Evolutionary conservation across 2,888 invertebrate species (phyloP), one percentile per base, ranked within the genome.

Genomic region (Ormyrus rosae): DNA sequence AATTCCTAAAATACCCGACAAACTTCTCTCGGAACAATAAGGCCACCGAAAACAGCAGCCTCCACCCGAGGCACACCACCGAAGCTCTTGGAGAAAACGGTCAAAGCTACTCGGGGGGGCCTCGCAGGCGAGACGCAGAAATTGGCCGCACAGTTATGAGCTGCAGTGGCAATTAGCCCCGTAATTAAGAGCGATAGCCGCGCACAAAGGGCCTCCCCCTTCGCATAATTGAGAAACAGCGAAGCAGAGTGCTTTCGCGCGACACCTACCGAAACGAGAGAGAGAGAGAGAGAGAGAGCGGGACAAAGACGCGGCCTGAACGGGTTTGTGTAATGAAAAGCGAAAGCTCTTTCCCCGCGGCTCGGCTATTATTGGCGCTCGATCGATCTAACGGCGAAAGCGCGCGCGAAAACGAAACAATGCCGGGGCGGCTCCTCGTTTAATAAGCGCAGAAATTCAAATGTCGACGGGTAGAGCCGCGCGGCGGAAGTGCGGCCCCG

Each of bases 351-450:
- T 58, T 58, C 13, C 45, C n/a, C 3, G 46, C 13, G 19, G 19
- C 74, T 74, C 64, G 50, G 60, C 83, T 83, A 84, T 82, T 82
- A 83, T 81, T 81, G 77, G 78, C 72, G 46, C 60, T 78, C 80
- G 80, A 83, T 83, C 83, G 83, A 83, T 84, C 81, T 83, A 82
- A 82, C 78, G 77, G 48, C 74, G 61, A 67, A 69, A 48, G 55
- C 19, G 50, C n/a, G 63, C 48, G 63, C 64, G 71, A 19, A 19
- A 19, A 19, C 19, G 19, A 19, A 19, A 19, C 19, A 19, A 19
- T 72, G 51, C 63, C 50, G 50, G 45, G 70, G n/a, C 9, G 10
- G 11, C 70, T 70, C 65, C 60, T 60, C 65, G n/a, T 80, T 80
- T 80, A 80, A 80, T 60, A 71, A 69, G 11, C 34, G 46, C 53